Base-by-base conservation (phyloP, 2,113 vertebrate genomes). In the Sinocyclocheilus rhinocerous region DNA sequence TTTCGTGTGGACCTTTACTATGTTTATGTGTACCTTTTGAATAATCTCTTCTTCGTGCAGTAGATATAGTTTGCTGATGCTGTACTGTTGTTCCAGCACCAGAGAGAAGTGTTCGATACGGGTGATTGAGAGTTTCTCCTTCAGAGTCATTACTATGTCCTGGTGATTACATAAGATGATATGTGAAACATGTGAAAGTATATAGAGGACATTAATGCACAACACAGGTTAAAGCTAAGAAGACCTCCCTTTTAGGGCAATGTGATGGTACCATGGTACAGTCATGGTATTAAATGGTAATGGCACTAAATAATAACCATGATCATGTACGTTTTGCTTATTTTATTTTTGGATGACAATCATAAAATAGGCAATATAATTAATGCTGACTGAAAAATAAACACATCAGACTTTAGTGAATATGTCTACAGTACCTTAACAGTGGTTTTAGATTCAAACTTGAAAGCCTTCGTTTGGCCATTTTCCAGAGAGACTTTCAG, bases 401-500 rank as follows among this genome's bases (percentile, higher is more conserved):
- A 1, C 7, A 77, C 26, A 20, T 18, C 0, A 77, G 24, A 52
- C n/a, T 55, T 33, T 29, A 55, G 48, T 11, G 3, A 33, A 77
- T 12, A 48, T 26, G 24, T 52, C 15, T 77, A 55, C 50, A 18
- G n/a, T 77, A 99, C 98, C 97, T 99, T 99, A 75, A 98, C 98
- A 2, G 97, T 98, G 79, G 98, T 99, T 93, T 90, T 96, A 0
- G 91, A 92, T 81, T 98, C 97, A 91, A 98, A 99, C 90, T 97
- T 97, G 92, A 99, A 99, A 20, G 98, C 98, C 93, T 99, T 99
- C 1, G 98, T 99, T 93, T 99, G 98, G 61, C 98, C 98, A 0
- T 99, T 99, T 93, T 99, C 98, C 93, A 99, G 92, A 90, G 99
- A 99, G 1, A 99, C 95, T 93, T 99, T 99, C 90, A 99, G 95